phyloP scores from a whole-genome alignment of 2,888 invertebrate species.

The Cheilosia impressa region DNA sequence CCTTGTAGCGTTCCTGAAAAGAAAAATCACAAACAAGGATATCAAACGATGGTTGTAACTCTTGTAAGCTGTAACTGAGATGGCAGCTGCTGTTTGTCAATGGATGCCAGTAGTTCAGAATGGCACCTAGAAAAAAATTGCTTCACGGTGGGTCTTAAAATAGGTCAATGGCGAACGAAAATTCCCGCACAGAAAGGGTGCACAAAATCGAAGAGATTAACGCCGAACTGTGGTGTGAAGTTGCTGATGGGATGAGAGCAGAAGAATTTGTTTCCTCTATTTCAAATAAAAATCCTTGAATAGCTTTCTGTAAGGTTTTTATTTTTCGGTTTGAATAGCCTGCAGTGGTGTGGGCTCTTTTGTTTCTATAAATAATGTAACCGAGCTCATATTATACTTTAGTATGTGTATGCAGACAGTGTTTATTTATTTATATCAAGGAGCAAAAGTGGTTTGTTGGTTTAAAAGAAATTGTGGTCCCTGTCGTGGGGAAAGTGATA shows the following conservation, averaged over 20 bases:
- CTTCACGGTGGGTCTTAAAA: constrained; percentile 22
- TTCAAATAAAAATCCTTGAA: constrained; percentile 24
- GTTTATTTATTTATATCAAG: too few relatives aligned
- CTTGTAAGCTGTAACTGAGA: constrained; percentile 16
- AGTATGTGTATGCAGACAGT: too few relatives aligned
- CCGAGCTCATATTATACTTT: too few relatives aligned
- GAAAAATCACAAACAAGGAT: constrained; percentile 68
- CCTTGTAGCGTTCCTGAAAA: constrained; percentile 95
- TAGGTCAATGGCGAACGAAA: constrained; percentile 23
- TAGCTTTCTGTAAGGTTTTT: constrained; percentile 11
- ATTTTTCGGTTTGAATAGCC: neutral
- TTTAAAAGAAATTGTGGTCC: too few relatives aligned
- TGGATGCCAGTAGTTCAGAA: constrained; percentile 6
- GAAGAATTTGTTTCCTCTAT: neutral
- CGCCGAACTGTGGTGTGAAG: constrained; percentile 13
- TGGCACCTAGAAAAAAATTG: constrained; percentile 44
- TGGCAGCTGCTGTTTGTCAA: constrained; percentile 14
- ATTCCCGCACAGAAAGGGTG: neutral
- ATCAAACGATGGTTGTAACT: constrained; percentile 49
- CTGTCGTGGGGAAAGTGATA: too few relatives aligned
- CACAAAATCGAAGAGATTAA: constrained; percentile 45
- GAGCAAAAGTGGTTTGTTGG: too few relatives aligned
- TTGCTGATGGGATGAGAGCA: neutral
- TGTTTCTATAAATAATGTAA: too few relatives aligned
- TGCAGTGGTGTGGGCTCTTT: neutral